These are phyloP conservation scores for Lithosia quadra DNA, from an alignment of 2,888 invertebrate genomes.

Conservation along the genomic window DNA sequence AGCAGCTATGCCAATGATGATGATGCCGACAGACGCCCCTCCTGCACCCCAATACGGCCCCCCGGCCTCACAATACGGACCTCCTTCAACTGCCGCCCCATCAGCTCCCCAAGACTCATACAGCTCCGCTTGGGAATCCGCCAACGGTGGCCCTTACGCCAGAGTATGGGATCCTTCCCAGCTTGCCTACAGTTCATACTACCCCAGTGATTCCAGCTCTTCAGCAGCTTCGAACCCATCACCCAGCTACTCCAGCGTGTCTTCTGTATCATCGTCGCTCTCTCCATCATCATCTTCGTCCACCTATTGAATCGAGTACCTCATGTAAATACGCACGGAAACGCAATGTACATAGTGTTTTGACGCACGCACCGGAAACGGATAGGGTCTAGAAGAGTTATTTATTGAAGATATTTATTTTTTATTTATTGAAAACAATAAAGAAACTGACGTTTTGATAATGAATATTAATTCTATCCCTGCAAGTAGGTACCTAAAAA, in stretches of 20 bases:
- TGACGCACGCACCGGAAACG: conserved; percentile 70
- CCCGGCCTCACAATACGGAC: conserved; percentile 87
- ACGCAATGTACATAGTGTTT: conserved; percentile 67
- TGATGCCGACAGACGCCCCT: conserved; percentile 80
- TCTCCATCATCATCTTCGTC: conserved; percentile 70
- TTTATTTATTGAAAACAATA: conserved; percentile 83
- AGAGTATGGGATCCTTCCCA: conserved; percentile 92
- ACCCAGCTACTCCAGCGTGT: conserved; percentile 81
- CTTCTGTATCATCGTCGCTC: conserved; percentile 77
- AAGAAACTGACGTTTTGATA: conserved; percentile 73
- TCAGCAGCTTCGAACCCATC: conserved; percentile 87
- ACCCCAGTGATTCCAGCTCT: conserved; percentile 88
- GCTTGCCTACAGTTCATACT: conserved; percentile 91
- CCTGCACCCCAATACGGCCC: conserved; percentile 90
- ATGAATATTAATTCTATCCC: conserved; percentile 38
- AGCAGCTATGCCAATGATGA: conserved; percentile 92
- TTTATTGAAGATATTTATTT: conserved; percentile 83
- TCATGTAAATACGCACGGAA: conserved; percentile 65
- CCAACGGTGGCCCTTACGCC: conserved; percentile 92
- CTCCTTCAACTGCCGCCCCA: conserved; percentile 85
- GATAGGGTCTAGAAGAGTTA: conserved; percentile 78
- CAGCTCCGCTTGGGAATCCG: conserved; percentile 90
- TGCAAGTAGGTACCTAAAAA: neutral
- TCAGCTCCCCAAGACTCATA: conserved; percentile 90
- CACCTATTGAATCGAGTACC: conserved; percentile 70